Evolutionary conservation across 2,888 invertebrate species (phyloP).

Genomic region (Drosophila niveifrons): DNA sequence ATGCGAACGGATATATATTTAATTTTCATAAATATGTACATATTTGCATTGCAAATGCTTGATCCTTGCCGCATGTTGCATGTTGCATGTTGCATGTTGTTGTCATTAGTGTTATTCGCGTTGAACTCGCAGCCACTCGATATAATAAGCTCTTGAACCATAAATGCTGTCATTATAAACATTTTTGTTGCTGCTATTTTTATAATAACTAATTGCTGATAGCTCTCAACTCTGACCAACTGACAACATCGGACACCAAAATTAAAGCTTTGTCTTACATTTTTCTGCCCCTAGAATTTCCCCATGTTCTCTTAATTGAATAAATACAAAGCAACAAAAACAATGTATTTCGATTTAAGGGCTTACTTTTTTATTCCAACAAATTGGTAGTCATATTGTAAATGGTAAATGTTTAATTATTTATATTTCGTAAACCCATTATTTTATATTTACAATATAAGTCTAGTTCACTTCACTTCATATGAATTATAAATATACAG

Average conservation of each 20-base stretch:
- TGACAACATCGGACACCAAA: neutral
- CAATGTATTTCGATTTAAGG: neutral
- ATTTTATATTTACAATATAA: no score
- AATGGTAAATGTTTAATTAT: no score
- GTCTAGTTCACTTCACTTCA: no score
- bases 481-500: no score
- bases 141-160: slow-evolving; percentile 16
- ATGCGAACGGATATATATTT: slow-evolving; percentile 24
- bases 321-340: neutral
- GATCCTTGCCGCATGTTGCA: slow-evolving; percentile 14
- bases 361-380: neutral
- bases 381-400: neutral
- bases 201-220: slow-evolving; percentile 1
- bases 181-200: neutral
- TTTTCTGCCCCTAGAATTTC: neutral
- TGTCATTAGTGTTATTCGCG: slow-evolving; percentile 38
- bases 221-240: neutral
- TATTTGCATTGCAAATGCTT: slow-evolving; percentile 32
- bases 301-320: neutral
- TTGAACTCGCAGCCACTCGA: slow-evolving; percentile 12
- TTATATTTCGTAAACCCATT: no score
- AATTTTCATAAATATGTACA: slow-evolving; percentile 40
- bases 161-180: slow-evolving; percentile 34
- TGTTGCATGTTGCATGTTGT: slow-evolving; percentile 9
- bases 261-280: neutral